Evolutionary conservation across 2,797 vertebrate genomes (phyloP), one percentile per base, ranked within the genome.

Genomic region (Poeciliopsis infans): DNA sequence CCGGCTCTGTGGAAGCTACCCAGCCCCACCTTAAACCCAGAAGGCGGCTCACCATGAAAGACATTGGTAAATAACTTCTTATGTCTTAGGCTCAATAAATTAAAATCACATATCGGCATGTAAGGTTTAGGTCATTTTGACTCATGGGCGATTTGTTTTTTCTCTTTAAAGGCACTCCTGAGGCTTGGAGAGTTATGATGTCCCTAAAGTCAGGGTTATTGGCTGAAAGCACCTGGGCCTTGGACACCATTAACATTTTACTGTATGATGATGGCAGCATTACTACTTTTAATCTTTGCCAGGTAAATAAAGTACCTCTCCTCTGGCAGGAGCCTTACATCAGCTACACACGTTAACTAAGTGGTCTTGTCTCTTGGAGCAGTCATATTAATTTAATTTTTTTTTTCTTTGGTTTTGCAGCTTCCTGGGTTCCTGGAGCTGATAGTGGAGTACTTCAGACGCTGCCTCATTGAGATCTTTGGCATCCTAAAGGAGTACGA

Each of bases 181-280:
- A 99, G 93, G 98, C 98, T 74, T 99, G 98, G 98, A 96, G 98
- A 92, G 98, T 99, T 90, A 99, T 99, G 98, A 99, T 99, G 98
- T 99, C 98, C 85, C 95, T 99, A 85, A 99, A 99, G 93, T 99
- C 98, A 4, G 98, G 98, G 85, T 93, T 99, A 86, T 94, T 99
- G 88, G 98, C 98, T 77, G 98, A 99, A 94, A 99, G 98, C 93
- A 99, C 98, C 66, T 99, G 98, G 98, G 98, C 98, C 85, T 95
- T 99, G 95, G 98, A 99, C 95, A 99, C 98, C 89, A 99, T 99
- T 90, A 99, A 99, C 94, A 98, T 99, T 92, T 94, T 99, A 82
- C 95, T 99, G 53, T 99, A 99, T 81, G 98, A 99, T 86, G 98
- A 99, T 96, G 97, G 95, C 93, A 99, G 97, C 95, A 98, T 99